Evolutionary conservation across 92 coral and sea anemone genomes (phyloP).

Genomic region (Umimayanthus kanabou): DNA sequence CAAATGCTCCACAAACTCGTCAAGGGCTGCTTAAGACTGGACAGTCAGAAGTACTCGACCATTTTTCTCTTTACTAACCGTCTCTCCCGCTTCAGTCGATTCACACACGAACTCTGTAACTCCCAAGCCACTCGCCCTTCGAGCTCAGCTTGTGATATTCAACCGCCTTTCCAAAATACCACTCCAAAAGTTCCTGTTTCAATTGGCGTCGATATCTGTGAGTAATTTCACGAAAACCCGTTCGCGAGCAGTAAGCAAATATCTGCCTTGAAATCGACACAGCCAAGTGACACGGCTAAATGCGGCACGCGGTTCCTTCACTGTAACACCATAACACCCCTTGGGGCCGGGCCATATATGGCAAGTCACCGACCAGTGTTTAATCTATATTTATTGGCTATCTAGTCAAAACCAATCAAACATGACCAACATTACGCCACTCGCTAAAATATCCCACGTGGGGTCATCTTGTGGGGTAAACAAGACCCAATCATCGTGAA

Average conservation of each 20-base stretch:
- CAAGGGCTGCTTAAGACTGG: constrained; percentile 75
- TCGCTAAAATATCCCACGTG: constrained; percentile 99
- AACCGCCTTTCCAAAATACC: constrained; percentile 35
- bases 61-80: constrained; percentile 83
- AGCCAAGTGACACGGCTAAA: constrained; percentile 98
- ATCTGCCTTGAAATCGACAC: constrained; percentile 97
- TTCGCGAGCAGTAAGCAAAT: constrained; percentile 87
- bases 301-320: constrained; percentile 99
- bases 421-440: constrained; percentile 92
- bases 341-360: constrained; percentile 96
- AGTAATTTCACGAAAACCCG: constrained; percentile 69
- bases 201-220: constrained; percentile 57
- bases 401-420: constrained; percentile 99
- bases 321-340: constrained; percentile 99
- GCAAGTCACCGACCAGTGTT: constrained; percentile 85
- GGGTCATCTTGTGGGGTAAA: constrained; percentile 99
- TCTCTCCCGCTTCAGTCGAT: constrained; percentile 75
- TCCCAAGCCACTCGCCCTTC: constrained; percentile 44
- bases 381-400: constrained; percentile 99
- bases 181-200: constrained; percentile 41
- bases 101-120: constrained; percentile 47
- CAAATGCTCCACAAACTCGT: constrained; percentile 74
- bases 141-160: constrained; percentile 47
- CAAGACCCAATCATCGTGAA: constrained; percentile 97
- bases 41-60: constrained; percentile 92